Conservation (phyloP, 1,140 invertebrate genomes). For the Tetramorium parvispinum region DNA sequence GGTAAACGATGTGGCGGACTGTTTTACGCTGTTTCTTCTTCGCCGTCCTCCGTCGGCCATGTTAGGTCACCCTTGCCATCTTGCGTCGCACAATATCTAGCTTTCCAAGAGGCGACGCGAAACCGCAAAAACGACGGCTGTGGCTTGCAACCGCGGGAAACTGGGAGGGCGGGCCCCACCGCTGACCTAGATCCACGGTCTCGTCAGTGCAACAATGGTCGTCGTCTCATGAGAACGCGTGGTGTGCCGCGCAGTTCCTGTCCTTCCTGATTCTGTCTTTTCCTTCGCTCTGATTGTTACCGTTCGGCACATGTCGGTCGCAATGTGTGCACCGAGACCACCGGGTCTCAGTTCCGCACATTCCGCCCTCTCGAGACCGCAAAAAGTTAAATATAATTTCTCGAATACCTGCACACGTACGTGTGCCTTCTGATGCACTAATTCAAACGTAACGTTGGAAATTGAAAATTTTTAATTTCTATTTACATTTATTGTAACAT, state of each 20-base stretch:
- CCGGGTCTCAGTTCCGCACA: not conserved
- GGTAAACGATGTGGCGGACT: slow-evolving; percentile 15
- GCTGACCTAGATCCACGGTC: slow-evolving; percentile 77
- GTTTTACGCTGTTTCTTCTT: slow-evolving; percentile 68
- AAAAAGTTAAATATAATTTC: not conserved
- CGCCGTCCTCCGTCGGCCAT: slow-evolving; percentile 69
- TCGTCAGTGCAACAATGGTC: slow-evolving; percentile 75
- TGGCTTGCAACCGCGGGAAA: slow-evolving; percentile 75
- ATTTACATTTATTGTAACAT: not conserved
- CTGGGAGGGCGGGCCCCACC: slow-evolving; percentile 72
- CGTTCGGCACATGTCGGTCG: slow-evolving; percentile 26
- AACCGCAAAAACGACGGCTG: slow-evolving; percentile 75
- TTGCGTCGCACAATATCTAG: slow-evolving; percentile 61
- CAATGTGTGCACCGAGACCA: slow-evolving; percentile 7
- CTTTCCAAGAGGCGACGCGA: slow-evolving; percentile 72
- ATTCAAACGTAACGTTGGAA: not conserved
- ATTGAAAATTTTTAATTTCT: not conserved
- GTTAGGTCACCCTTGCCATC: slow-evolving; percentile 69
- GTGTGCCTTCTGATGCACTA: not conserved
- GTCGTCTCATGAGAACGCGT: slow-evolving; percentile 75
- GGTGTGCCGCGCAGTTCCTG: slow-evolving; percentile 66
- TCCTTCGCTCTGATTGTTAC: slow-evolving; percentile 53
- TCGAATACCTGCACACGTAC: not conserved
- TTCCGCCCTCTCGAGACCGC: not conserved
- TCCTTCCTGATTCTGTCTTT: slow-evolving; percentile 68